Base-by-base conservation (phyloP, 2,113 vertebrate species). In the Morone saxatilis region DNA sequence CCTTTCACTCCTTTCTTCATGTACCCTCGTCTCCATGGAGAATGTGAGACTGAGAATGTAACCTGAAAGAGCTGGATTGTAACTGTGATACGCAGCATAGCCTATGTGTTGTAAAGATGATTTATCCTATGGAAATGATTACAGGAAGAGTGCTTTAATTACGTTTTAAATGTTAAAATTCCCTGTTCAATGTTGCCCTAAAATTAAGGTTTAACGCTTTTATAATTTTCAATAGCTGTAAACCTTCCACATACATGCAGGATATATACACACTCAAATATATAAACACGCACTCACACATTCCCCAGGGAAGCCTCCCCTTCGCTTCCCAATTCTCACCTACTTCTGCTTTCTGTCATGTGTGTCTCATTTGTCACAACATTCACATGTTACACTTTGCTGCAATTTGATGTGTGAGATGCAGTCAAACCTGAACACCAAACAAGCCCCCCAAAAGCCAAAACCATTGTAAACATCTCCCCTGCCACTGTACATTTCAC, bases 381-480 rank as follows among this genome's bases (percentile, higher is more conserved):
- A 92, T 93, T 94, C 93, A 91, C 93, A 89, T 94, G 91, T 94
- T 93, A 94, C 92, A 91, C 91, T 95, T 95, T 96, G 72, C 92
- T 89, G 92, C 94, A 95, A 94, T 95, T 95, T 94, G 94, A 96
- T 90, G 95, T 95, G 94, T 95, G 94, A 95, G 94, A 94, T 91
- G 91, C 89, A 91, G 89, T 88, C 91, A 90, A 93, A 93, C 82
- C 79, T n/a, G 36, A 79, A 57, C 79, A 48, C 85, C 75, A 78
- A 81, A 88, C 77, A 86, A 83, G 57, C 60, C 73, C 80, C 59
- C 56, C 75, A 78, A 84, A 84, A 59, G 25, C 62, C 57, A 71
- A 89, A 92, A 81, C 53, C 67, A 63, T 43, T 6, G 68, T 74
- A 86, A 82, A 92, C 86, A 90, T 68, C 67, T 72, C 77, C 84